phyloP scores from a whole-genome alignment of 2,113 vertebrate species.

The Saccopteryx bilineata region DNA sequence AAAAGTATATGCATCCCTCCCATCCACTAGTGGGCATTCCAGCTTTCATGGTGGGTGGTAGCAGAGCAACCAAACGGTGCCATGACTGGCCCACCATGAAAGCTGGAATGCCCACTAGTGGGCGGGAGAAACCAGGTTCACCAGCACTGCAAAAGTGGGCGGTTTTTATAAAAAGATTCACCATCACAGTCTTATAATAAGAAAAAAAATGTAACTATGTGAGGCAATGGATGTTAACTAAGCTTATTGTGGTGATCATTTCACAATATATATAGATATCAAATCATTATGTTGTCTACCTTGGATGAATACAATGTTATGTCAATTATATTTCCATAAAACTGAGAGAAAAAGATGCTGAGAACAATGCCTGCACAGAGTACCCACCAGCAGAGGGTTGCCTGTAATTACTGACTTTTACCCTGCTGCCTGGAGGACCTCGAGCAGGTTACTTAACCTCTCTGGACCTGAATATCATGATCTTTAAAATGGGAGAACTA shows the following conservation, averaged over 20 bases:
- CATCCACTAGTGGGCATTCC: too few species aligned
- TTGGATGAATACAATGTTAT: background rate
- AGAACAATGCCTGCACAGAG: background rate
- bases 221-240: background rate
- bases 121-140: too few species aligned
- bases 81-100: too few species aligned
- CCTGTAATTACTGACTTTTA: background rate
- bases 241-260: background rate
- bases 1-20: background rate
- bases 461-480: background rate
- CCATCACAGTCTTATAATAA: background rate
- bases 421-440: background rate
- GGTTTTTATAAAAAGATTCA: too few species aligned
- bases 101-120: too few species aligned
- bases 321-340: background rate
- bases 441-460: background rate
- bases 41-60: too few species aligned
- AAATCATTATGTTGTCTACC: background rate
- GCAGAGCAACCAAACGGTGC: too few species aligned
- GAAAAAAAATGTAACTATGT: background rate
- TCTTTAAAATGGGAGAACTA: background rate
- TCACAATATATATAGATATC: background rate
- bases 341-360: background rate
- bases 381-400: background rate
- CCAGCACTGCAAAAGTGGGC: too few species aligned